Evolutionary conservation across 37 sponge, comb jelly and placozoan species (phyloP).

Genomic region (Theonella swinhoei): DNA sequence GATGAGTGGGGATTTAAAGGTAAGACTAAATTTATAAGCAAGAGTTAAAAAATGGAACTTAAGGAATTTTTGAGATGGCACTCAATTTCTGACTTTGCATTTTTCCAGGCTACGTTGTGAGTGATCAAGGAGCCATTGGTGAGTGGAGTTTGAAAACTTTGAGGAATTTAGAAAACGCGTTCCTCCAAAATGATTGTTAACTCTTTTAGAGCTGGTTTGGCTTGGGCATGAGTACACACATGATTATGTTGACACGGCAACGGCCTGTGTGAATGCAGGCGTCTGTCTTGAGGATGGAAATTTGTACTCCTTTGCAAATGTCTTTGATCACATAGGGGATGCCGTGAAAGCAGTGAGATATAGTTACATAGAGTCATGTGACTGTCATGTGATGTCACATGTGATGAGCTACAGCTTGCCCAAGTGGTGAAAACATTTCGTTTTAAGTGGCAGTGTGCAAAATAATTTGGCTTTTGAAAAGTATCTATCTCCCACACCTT

Average conservation of each 20-base stretch:
- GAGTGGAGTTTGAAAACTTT: too few species aligned
- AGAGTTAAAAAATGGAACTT: background rate
- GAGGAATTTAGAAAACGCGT: too few species aligned
- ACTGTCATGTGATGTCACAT: background rate
- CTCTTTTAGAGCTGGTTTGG: slow-evolving; percentile 37
- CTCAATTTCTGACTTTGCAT: too few species aligned
- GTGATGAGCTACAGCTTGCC: background rate
- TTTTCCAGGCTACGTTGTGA: slow-evolving; percentile 64
- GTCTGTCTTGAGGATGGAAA: slow-evolving; percentile 53
- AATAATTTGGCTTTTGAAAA: too few species aligned
- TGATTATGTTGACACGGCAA: slow-evolving; percentile 25
- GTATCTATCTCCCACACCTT: too few species aligned
- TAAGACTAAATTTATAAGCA: background rate
- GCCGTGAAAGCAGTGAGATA: slow-evolving; percentile 42
- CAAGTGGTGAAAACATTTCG: background rate
- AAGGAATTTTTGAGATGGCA: background rate
- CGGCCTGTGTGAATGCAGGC: slow-evolving; percentile 63
- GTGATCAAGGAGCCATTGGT: slow-evolving; percentile 74
- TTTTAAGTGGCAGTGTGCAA: background rate
- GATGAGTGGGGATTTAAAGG: slow-evolving; percentile 60
- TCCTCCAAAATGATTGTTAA: background rate
- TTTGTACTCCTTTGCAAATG: slow-evolving; percentile 40
- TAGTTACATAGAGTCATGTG: too few species aligned
- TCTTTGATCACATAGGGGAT: slow-evolving; percentile 33
- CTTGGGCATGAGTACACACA: slow-evolving; percentile 47